Evolutionary conservation across 2,113 vertebrate genomes (phyloP).

Genomic region (Aramus guarauna): DNA sequence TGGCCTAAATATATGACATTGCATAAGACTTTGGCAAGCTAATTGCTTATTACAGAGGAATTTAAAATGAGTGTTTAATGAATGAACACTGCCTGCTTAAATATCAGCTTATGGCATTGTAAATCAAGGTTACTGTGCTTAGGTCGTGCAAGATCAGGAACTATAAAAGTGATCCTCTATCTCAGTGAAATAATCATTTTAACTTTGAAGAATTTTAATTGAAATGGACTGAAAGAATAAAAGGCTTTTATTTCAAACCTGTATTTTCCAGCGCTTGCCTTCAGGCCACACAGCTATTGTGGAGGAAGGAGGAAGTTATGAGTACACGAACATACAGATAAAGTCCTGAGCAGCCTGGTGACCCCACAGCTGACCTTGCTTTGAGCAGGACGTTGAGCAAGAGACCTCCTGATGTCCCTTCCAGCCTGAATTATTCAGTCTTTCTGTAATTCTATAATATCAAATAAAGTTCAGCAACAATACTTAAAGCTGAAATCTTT

Average conservation of each 20-base stretch:
- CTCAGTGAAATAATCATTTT: conserved; percentile 9
- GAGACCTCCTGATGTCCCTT: not conserved
- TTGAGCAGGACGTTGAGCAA: not conserved
- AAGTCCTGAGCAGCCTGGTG: not conserved
- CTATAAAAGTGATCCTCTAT: conserved; percentile 24
- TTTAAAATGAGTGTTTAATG: conserved; percentile 44
- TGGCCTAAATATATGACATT: conserved; percentile 32
- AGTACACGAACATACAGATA: not conserved
- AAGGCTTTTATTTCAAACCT: not conserved
- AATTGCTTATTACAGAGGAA: conserved; percentile 51
- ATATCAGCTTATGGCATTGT: not conserved
- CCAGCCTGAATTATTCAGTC: not conserved
- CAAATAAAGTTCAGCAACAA: not conserved
- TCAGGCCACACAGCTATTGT: not conserved
- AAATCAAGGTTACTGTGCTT: conserved; percentile 35
- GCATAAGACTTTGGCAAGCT: conserved; percentile 9
- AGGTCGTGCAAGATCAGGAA: conserved; percentile 9
- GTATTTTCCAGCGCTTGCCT: not conserved
- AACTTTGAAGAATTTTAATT: conserved; percentile 23
- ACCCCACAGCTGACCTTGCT: not conserved
- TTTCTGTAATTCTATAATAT: not conserved
- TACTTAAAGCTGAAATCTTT: not conserved
- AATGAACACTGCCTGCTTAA: conserved; percentile 27
- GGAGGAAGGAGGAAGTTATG: not conserved
- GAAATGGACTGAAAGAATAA: not conserved